Evolutionary conservation across 2,888 invertebrate genomes (phyloP), one percentile per base, ranked within the genome.

Genomic region (Morpho helenor): DNA sequence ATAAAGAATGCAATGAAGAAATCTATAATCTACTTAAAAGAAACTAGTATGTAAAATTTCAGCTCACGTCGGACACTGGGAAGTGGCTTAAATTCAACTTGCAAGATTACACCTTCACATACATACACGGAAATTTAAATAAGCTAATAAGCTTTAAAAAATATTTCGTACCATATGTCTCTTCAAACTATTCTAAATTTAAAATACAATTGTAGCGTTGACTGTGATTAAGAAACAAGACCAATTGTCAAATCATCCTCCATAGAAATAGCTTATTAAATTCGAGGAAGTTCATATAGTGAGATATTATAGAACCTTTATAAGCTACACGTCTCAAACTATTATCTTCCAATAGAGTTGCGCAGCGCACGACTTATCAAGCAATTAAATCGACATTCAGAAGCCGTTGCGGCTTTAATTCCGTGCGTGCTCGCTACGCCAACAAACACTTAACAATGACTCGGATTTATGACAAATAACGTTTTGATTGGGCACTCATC

Each of bases 351-450:
- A 86, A 87, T 87, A 78, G 81, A 76, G 82, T 79, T 83, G 83
- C 82, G 82, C 77, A 76, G 77, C 78, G 76, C 71, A 70, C 74
- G 83, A 84, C 83, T 87, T 90, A 90, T 90, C 89, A 83, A 76
- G 84, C 88, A 89, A 90, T 89, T 90, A 89, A 87, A 90, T 90
- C 89, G 84, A 87, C 89, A 88, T 89, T 87, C 89, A 86, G 88
- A 84, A 88, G 89, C 83, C 85, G 77, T 81, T 80, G 80, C 74
- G 79, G 80, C 78, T 83, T 84, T 84, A 87, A 62, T 85, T 84
- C 85, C 73, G 75, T 77, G 78, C 81, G 77, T 76, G 79, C 80
- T 61, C 65, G 67, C 66, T 81, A 82, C 84, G 64, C 65, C 81
- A 82, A 84, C 83, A 84, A 84, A 84, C 83, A 77, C 78, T 79